These are phyloP conservation scores for Nomada flava DNA, from an alignment of 2,888 invertebrate species.

Conservation along the genomic window DNA sequence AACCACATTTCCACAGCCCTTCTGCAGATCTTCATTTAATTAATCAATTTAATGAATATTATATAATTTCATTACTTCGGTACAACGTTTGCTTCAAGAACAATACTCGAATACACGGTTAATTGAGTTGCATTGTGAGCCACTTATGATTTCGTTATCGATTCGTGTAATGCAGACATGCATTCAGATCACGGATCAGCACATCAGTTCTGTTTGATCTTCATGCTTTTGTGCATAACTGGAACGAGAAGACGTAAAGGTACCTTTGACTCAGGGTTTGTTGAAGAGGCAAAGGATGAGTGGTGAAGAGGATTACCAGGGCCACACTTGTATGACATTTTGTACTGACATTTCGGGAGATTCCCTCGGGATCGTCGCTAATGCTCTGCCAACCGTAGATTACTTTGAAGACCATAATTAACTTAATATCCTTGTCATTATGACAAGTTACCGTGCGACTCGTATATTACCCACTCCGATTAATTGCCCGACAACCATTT, in stretches of 20 bases:
- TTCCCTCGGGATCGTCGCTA: constrained; percentile 63
- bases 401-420: constrained; percentile 70
- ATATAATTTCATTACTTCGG: not conserved
- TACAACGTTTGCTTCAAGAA: not conserved
- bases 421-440: constrained; percentile 69
- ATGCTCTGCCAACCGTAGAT: constrained; percentile 65
- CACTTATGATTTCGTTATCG: not conserved
- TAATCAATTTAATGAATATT: not conserved
- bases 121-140: not conserved
- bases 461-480: constrained; percentile 39
- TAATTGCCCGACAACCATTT: constrained; percentile 57
- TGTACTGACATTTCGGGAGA: constrained; percentile 71
- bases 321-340: constrained; percentile 72
- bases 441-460: constrained; percentile 42
- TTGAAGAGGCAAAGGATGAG: constrained; percentile 47
- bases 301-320: constrained; percentile 43
- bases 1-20: not conserved
- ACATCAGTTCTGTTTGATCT: constrained; percentile 56
- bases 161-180: not conserved
- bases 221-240: constrained; percentile 54
- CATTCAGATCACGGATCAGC: constrained; percentile 39
- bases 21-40: not conserved
- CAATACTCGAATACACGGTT: not conserved
- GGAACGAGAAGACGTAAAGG: constrained; percentile 46
- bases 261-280: constrained; percentile 52